Base-by-base conservation (phyloP, 1,140 invertebrate genomes). In the Cotesia chilonis region DNA sequence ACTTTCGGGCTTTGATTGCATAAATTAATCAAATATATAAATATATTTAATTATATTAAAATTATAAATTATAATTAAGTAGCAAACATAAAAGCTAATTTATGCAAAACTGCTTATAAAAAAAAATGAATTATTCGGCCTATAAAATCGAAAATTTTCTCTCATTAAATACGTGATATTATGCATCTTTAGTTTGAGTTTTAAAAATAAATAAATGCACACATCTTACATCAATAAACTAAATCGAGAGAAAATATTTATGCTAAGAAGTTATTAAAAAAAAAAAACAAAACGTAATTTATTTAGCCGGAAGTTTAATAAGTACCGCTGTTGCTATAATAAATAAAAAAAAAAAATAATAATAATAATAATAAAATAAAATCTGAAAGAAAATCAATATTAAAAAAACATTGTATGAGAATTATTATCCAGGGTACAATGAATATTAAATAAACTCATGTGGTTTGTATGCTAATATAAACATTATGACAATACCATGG, bases 401-500 rank as follows among this genome's bases (percentile, higher is more conserved):
- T 55, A 14, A 55, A 55, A 28, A 28, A 28, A 59, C n/a, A 59
- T 20, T 20, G 17, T 59, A 59, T 10, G 7, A 28, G 4, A 9
- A 59, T 20, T 59, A 20, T 28, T 59, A 59, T 59, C 14, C 20
- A 59, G 14, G 20, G 9, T 59, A 28, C 17, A 59, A 59, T 71
- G 37, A 47, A 47, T 65, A 47, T 17, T 71, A 71, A 28, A n/a
- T 65, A 51, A 55, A 52, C 54, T 70, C 37, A 55, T 72, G 41
- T 64, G 41, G 41, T 47, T 47, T 47, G 41, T 47, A 47, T 47
- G 41, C 55, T 70, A 69, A 66, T 38, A 65, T 60, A 60, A 70
- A 17, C 61, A 41, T 70, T 70, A 70, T 70, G 72, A 74, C 72
- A 74, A 74, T 74, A 74, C 72, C 63, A 70, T 52, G 63, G 66